These are phyloP conservation scores for Embiotoca jacksoni DNA, from an alignment of 2,113 vertebrate species.

Conservation along the genomic window DNA sequence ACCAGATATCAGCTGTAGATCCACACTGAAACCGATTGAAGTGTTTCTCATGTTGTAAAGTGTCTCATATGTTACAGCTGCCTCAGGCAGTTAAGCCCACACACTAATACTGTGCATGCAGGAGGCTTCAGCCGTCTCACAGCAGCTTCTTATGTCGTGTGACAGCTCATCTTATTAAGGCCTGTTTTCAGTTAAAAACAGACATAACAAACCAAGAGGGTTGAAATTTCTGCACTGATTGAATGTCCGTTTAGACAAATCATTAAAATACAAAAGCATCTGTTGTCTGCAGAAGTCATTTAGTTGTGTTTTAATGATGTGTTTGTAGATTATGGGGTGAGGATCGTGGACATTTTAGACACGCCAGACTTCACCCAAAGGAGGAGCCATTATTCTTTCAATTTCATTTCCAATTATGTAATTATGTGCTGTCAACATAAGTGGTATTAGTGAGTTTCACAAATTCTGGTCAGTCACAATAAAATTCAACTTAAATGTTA, in stretches of 20 bases:
- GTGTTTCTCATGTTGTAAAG: background rate
- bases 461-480: constrained; percentile 17
- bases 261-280: constrained; percentile 57
- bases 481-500: constrained; percentile 12
- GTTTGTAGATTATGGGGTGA: constrained; percentile 10
- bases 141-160: constrained; percentile 46
- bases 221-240: constrained; percentile 35
- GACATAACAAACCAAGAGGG: constrained; percentile 38
- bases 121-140: constrained; percentile 22
- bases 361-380: constrained; percentile 58
- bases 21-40: background rate
- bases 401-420: constrained; percentile 22
- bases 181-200: constrained; percentile 34
- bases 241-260: constrained; percentile 50
- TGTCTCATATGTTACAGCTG: background rate
- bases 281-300: constrained; percentile 9
- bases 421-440: constrained; percentile 15
- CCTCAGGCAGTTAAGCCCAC: constrained; percentile 9
- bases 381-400: constrained; percentile 17
- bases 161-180: constrained; percentile 62
- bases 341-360: background rate
- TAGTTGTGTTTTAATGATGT: constrained; percentile 60
- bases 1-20: background rate
- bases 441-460: background rate
- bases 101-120: constrained; percentile 25